Evolutionary conservation across 2,888 invertebrate species (phyloP).

Genomic region (Eupithecia pulchellata): DNA sequence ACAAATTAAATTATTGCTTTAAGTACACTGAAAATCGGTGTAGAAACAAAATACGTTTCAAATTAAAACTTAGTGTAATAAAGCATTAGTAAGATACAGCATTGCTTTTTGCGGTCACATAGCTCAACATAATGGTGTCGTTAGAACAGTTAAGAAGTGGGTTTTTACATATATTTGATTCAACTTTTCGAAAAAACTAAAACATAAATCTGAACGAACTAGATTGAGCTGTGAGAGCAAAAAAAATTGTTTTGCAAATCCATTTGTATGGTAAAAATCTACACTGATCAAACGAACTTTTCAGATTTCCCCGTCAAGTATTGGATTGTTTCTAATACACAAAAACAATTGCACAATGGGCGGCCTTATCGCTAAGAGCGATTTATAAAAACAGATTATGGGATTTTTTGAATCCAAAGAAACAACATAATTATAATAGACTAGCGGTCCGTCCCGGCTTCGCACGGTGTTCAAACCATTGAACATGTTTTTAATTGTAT

Average conservation of each 20-base stretch:
- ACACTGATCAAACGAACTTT: neutral
- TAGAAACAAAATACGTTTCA: neutral
- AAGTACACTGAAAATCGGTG: neutral
- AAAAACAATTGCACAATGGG: no score
- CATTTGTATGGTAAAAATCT: neutral
- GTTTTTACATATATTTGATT: conserved; percentile 7
- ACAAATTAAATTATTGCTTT: neutral
- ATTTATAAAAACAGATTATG: conserved; percentile 13
- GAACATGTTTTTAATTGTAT: no score
- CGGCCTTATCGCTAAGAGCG: no score
- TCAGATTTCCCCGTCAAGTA: conserved; percentile 7
- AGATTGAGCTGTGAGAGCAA: neutral
- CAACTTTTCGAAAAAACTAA: neutral
- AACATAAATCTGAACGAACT: neutral
- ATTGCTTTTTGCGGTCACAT: conserved; percentile 28
- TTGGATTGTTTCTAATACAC: conserved; percentile 1
- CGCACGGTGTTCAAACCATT: no score
- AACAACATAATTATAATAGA: neutral
- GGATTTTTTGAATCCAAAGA: neutral
- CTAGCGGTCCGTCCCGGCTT: no score
- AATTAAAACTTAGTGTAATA: neutral
- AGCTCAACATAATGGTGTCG: conserved; percentile 32
- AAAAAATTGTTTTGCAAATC: neutral
- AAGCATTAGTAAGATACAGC: neutral
- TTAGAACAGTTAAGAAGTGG: conserved; percentile 20